Conservation (phyloP, 2,888 invertebrate species). For the Drosophila vallismaia region DNA sequence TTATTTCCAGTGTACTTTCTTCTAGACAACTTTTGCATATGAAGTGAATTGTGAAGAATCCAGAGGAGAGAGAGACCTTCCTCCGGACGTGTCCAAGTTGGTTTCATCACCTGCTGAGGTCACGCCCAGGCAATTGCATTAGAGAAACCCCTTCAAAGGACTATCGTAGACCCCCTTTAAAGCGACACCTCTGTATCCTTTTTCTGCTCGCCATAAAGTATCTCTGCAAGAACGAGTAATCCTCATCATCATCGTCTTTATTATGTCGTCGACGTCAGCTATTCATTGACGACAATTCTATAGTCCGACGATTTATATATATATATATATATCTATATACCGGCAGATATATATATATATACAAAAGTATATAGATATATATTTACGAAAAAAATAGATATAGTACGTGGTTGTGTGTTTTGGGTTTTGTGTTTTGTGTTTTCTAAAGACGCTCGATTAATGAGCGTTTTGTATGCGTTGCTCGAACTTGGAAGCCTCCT, state of each 20-base stretch:
- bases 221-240: conserved; percentile 2
- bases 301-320: conserved; percentile 19
- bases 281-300: conserved; percentile 55
- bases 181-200: neutral
- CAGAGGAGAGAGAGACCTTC: neutral
- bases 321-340: neutral
- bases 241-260: conserved; percentile 5
- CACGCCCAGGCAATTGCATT: conserved; percentile 46
- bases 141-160: conserved; percentile 23
- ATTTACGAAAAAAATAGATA: neutral
- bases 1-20: neutral
- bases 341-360: conserved; percentile 5
- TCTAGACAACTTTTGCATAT: conserved; percentile 13
- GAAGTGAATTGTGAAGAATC: neutral
- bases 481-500: conserved; percentile 56
- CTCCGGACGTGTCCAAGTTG: conserved; percentile 36
- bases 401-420: conserved; percentile 18
- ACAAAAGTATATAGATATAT: conserved; percentile 8
- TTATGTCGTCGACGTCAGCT: conserved; percentile 24
- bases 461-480: conserved; percentile 74
- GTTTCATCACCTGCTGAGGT: conserved; percentile 61
- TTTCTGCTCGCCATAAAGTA: conserved; percentile 12
- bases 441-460: conserved; percentile 59
- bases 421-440: neutral
- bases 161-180: conserved; percentile 9